These are phyloP conservation scores for Nematolebias whitei DNA, from an alignment of 2,113 vertebrate genomes.

Conservation along the genomic window DNA sequence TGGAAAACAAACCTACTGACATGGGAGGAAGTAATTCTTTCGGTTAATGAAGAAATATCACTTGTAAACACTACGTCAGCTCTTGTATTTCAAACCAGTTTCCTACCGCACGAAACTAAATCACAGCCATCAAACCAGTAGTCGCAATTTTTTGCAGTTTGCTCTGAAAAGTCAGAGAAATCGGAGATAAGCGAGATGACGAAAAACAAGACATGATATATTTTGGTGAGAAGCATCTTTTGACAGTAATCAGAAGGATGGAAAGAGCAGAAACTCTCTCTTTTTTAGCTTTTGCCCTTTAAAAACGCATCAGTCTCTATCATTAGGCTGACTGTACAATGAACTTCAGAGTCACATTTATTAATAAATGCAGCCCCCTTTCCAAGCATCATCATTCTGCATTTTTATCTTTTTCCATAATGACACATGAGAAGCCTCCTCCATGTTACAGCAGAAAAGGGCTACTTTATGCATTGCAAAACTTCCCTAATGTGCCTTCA, in stretches of 20 bases:
- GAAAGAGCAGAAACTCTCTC: constrained; percentile 12
- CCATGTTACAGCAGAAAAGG: constrained; percentile 4
- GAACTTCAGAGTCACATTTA: constrained; percentile 7
- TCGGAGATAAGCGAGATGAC: neutral
- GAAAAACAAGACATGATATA: neutral
- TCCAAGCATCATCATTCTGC: neutral
- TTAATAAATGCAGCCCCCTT: neutral
- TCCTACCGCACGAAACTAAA: no score
- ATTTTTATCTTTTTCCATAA: constrained; percentile 12
- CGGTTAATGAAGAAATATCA: neutral
- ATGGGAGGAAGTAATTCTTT: no score
- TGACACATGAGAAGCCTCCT: neutral
- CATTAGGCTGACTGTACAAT: constrained; percentile 7
- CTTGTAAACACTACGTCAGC: no score
- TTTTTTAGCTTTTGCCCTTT: constrained; percentile 7
- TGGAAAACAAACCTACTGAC: neutral
- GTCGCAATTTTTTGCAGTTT: neutral
- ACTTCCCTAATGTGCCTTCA: constrained; percentile 24
- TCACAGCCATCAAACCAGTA: neutral
- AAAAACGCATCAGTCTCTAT: constrained; percentile 9
- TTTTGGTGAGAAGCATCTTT: neutral
- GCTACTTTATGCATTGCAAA: constrained; percentile 16
- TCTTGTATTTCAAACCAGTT: no score
- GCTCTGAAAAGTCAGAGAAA: neutral
- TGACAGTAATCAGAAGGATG: neutral